Percentiles rank a stretch among this genome's conserved stretches.
Conservation (phyloP, 2,113 vertebrate genomes). For the Muntiacus reevesi region DNA sequence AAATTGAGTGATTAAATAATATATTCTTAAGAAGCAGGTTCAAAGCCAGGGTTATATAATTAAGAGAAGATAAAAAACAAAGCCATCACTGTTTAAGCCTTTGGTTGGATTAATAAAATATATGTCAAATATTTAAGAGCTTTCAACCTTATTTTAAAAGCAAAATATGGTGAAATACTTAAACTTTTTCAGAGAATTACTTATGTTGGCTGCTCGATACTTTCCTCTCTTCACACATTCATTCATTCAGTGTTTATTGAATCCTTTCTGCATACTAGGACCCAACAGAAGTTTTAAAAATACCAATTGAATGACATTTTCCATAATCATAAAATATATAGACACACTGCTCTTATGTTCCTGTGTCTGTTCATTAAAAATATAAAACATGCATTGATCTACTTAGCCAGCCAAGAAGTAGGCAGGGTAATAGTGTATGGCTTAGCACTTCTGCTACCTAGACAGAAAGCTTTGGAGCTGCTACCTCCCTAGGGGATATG, state of each 20-base stretch:
- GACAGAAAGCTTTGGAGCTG: conserved; percentile 20
- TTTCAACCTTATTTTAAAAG: conserved; percentile 23
- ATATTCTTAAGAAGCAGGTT: background rate
- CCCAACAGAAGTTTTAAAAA: background rate
- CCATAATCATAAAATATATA: background rate
- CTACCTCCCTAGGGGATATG: background rate
- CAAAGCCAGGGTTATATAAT: background rate
- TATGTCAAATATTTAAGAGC: background rate
- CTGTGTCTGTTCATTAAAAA: conserved; percentile 28
- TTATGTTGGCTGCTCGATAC: background rate
- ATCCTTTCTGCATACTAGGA: background rate
- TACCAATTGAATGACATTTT: background rate
- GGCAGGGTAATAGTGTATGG: background rate
- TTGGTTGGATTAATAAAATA: background rate
- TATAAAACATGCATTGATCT: conserved; percentile 25
- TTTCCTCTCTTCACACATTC: background rate
- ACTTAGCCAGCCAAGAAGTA: conserved; percentile 8
- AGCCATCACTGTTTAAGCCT: background rate
- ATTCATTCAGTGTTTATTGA: conserved; percentile 26
- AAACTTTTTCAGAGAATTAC: conserved; percentile 11
- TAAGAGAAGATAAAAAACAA: background rate
- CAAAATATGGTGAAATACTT: conserved; percentile 21
- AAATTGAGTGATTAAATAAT: conserved; percentile 21
- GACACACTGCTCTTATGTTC: background rate
- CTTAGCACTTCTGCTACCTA: background rate